These are phyloP conservation scores for Morpho helenor DNA, from an alignment of 2,888 invertebrate species.

Conservation along the genomic window DNA sequence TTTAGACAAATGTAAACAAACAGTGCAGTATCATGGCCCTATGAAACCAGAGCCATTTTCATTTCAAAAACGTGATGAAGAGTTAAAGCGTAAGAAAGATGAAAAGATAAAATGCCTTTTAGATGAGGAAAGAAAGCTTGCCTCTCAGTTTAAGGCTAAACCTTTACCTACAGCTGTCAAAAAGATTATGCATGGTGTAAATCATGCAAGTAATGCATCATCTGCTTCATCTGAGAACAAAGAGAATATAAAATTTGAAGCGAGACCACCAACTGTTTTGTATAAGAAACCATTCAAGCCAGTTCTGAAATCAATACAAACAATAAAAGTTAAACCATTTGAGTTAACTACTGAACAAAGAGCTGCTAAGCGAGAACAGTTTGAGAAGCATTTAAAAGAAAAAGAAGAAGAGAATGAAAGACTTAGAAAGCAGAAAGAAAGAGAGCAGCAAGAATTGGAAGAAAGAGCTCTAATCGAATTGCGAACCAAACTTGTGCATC, in stretches of 20 bases:
- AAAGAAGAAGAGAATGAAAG: constrained; percentile 74
- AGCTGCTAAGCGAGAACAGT: constrained; percentile 80
- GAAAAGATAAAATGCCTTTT: constrained; percentile 79
- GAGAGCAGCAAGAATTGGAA: constrained; percentile 60
- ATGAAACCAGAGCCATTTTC: constrained; percentile 80
- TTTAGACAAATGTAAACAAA: constrained; percentile 37
- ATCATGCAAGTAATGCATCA: constrained; percentile 38
- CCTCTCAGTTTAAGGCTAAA: constrained; percentile 84
- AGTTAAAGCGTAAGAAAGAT: constrained; percentile 77
- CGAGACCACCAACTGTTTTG: constrained; percentile 80
- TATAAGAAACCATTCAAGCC: constrained; percentile 83
- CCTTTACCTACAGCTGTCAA: constrained; percentile 79
- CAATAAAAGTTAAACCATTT: constrained; percentile 73
- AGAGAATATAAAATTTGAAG: constrained; percentile 79
- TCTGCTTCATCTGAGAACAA: constrained; percentile 67
- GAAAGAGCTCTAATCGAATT: constrained; percentile 71
- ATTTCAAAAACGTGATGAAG: constrained; percentile 83
- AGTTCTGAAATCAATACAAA: constrained; percentile 61
- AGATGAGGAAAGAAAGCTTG: constrained; percentile 79
- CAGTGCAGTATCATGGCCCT: constrained; percentile 46
- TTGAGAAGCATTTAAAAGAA: constrained; percentile 75
- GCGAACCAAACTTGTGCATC: constrained; percentile 79
- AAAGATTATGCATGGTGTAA: constrained; percentile 54
- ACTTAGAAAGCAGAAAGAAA: constrained; percentile 52
- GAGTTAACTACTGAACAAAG: constrained; percentile 82